Evolutionary conservation across 2,113 vertebrate genomes (phyloP).

Genomic region (Calypte anna): DNA sequence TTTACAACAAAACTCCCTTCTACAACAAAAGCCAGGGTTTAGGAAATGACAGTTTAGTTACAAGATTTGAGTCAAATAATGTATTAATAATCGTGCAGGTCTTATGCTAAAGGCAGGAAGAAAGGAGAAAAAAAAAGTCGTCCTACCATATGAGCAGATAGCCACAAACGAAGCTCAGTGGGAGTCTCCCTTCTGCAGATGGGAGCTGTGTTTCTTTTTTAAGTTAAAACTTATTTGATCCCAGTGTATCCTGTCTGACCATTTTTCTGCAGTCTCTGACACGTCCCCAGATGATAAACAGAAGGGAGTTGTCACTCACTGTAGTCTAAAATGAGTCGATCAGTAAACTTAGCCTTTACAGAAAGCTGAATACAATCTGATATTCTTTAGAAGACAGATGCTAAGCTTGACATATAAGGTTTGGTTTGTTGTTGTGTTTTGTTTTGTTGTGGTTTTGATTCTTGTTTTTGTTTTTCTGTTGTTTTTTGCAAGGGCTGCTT

Average conservation of each 20-base stretch:
- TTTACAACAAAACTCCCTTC: too few species aligned
- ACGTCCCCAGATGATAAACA: not conserved
- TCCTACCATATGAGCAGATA: not conserved
- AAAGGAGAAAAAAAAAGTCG: not conserved
- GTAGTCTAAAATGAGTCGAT: not conserved
- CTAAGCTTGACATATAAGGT: not conserved
- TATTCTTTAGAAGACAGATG: not conserved
- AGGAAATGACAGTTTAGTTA: not conserved
- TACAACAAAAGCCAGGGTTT: not conserved
- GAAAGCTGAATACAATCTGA: not conserved
- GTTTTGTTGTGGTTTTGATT: not conserved
- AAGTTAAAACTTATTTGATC: not conserved
- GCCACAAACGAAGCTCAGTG: not conserved
- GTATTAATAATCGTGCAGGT: not conserved
- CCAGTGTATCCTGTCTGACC: not conserved
- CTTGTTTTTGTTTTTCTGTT: not conserved
- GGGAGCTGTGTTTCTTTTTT: not conserved
- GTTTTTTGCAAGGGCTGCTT: not conserved
- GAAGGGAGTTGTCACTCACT: constrained; percentile 22
- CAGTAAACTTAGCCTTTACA: not conserved
- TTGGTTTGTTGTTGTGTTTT: not conserved
- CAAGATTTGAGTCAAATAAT: not conserved
- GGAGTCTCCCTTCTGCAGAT: constrained; percentile 30
- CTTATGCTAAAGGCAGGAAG: not conserved
- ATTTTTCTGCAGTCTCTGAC: constrained; percentile 18